A percentile compares a stretch with the other conserved stretches of the same genome.
Evolutionary conservation across 1,140 invertebrate genomes (phyloP).

Genomic region (Drosophila lacertosa): DNA sequence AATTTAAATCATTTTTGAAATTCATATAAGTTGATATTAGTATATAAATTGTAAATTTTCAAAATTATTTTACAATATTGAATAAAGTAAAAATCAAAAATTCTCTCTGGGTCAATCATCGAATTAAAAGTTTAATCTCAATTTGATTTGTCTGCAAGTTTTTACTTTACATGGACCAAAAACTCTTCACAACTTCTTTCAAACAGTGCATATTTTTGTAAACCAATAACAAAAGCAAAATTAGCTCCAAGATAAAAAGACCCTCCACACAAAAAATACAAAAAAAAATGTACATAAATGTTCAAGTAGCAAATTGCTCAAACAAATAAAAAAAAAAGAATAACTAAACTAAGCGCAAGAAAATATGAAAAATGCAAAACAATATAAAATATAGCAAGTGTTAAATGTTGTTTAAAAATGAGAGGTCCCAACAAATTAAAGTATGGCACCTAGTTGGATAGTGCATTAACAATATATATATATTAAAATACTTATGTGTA

Average conservation of each 20-base stretch:
- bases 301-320: constrained; percentile 64
- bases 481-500: constrained; percentile 32
- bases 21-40: constrained; percentile 36
- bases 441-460: constrained; percentile 10
- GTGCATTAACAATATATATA: constrained; percentile 20
- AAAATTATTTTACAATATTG: constrained; percentile 31
- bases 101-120: constrained; percentile 25
- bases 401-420: constrained; percentile 67
- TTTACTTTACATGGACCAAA: constrained; percentile 69
- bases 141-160: constrained; percentile 28
- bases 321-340: constrained; percentile 20
- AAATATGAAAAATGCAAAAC: constrained; percentile 1
- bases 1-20: no score
- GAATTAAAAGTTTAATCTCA: constrained; percentile 18
- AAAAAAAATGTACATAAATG: constrained; percentile 65
- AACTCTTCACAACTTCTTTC: constrained; percentile 45
- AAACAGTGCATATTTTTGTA: constrained; percentile 60
- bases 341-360: constrained; percentile 11
- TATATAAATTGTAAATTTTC: constrained; percentile 21
- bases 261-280: constrained; percentile 55
- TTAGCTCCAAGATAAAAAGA: constrained; percentile 53
- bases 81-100: constrained; percentile 8
- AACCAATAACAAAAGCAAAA: constrained; percentile 21
- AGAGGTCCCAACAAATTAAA: neutral
- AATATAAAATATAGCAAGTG: constrained; percentile 57